Conservation (phyloP, 35 echinoderm and acorn worm genomes). For the Chiridota heheva region DNA sequence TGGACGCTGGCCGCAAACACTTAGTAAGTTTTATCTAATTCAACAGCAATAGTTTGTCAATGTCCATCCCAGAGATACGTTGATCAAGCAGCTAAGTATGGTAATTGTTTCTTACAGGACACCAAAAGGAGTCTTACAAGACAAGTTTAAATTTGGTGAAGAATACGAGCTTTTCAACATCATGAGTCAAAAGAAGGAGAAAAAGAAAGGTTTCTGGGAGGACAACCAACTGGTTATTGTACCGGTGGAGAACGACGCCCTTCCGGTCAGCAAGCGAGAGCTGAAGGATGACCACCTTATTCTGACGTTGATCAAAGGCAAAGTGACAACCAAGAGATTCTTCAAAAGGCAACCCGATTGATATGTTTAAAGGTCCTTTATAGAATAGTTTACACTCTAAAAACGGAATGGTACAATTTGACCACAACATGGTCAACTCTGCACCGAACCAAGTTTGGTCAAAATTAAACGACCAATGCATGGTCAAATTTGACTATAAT, state of each 20-base stretch:
- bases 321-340: slow-evolving; percentile 10
- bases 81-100: too few species aligned
- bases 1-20: too few species aligned
- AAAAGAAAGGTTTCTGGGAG: slow-evolving; percentile 46
- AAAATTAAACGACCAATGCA: too few species aligned
- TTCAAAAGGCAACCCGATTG: slow-evolving; percentile 35
- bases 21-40: too few species aligned
- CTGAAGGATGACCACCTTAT: not conserved
- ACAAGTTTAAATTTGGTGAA: slow-evolving; percentile 15
- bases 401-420: too few species aligned
- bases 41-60: too few species aligned
- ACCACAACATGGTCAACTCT: too few species aligned
- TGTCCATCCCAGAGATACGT: too few species aligned
- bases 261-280: not conserved
- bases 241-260: slow-evolving; percentile 14
- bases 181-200: slow-evolving; percentile 24
- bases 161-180: slow-evolving; percentile 34
- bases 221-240: slow-evolving; percentile 20
- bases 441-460: too few species aligned
- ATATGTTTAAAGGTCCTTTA: too few species aligned
- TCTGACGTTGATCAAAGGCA: slow-evolving; percentile 3
- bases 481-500: too few species aligned
- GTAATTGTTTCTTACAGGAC: slow-evolving; percentile 9
- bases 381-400: too few species aligned
- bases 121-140: slow-evolving; percentile 13